phyloP scores from a whole-genome alignment of 2,113 vertebrate genomes.

The Corythoichthys intestinalis region DNA sequence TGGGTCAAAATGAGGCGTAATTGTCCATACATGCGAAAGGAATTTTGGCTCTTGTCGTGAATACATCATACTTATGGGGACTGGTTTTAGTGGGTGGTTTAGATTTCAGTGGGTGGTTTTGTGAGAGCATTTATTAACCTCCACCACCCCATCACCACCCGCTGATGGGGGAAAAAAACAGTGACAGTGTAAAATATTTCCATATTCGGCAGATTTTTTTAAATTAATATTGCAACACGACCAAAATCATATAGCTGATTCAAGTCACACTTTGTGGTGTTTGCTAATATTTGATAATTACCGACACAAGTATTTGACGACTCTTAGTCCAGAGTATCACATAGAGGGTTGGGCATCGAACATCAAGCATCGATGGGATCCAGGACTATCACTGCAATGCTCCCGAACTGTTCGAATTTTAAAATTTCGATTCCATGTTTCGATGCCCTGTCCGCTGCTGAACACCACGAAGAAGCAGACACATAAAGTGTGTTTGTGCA shows the following conservation, averaged over 20 bases:
- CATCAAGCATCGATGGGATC: too few species aligned
- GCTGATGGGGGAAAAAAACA: not conserved
- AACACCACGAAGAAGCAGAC: too few species aligned
- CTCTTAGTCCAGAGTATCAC: not conserved
- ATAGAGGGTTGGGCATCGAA: not conserved
- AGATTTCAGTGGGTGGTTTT: conserved; percentile 50
- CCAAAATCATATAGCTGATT: not conserved
- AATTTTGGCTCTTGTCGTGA: conserved; percentile 64
- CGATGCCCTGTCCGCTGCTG: too few species aligned
- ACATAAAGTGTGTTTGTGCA: too few species aligned
- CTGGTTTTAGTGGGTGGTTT: conserved; percentile 52
- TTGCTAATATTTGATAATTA: not conserved
- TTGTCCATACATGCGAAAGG: conserved; percentile 69
- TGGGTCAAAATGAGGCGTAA: conserved; percentile 76
- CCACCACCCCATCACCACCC: not conserved
- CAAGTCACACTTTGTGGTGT: too few species aligned
- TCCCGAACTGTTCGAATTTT: too few species aligned
- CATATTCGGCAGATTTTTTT: not conserved
- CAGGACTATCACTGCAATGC: too few species aligned
- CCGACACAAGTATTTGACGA: not conserved
- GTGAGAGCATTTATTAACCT: conserved; percentile 4
- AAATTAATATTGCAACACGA: not conserved
- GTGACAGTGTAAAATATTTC: not conserved
- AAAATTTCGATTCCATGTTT: too few species aligned
- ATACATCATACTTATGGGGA: conserved; percentile 64